Evolutionary conservation across 2,113 vertebrate species (phyloP).

Genomic region (Lepisosteus oculatus): DNA sequence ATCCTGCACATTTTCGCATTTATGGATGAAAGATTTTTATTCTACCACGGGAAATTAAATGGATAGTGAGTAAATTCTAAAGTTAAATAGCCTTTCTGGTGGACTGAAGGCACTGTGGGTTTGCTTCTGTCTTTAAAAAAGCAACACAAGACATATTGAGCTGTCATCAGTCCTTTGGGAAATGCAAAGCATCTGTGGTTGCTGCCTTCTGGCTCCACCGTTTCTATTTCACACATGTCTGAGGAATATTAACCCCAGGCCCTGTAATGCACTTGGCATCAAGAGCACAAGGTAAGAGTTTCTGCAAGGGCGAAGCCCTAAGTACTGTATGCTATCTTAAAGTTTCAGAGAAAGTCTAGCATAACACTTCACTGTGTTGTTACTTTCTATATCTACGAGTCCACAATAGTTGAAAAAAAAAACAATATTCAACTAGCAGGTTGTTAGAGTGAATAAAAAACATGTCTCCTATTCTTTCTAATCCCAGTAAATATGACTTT

Average conservation of each 20-base stretch:
- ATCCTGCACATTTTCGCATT: no score
- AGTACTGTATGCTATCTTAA: not conserved
- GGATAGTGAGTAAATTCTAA: not conserved
- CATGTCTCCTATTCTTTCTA: no score
- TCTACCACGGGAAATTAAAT: no score
- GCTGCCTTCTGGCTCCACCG: slow-evolving; percentile 17
- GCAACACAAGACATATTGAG: slow-evolving; percentile 49
- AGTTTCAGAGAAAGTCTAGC: not conserved
- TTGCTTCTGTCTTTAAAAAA: slow-evolving; percentile 52
- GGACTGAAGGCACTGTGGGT: slow-evolving; percentile 38
- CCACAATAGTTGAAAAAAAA: no score
- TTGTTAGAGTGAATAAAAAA: no score
- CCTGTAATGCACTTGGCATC: not conserved
- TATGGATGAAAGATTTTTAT: no score
- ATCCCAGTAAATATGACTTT: no score
- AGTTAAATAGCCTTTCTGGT: slow-evolving; percentile 26
- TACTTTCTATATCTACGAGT: not conserved
- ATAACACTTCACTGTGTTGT: not conserved
- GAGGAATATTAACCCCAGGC: slow-evolving; percentile 6
- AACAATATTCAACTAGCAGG: no score
- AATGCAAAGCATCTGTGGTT: slow-evolving; percentile 52
- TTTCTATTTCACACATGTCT: slow-evolving; percentile 13
- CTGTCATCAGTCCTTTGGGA: slow-evolving; percentile 53
- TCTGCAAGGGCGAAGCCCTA: not conserved
- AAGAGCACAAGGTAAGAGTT: not conserved